A percentile compares a stretch with the other conserved stretches of the same genome.
phyloP scores from a whole-genome alignment of 2,797 vertebrate genomes.

The Gorsachius magnificus region DNA sequence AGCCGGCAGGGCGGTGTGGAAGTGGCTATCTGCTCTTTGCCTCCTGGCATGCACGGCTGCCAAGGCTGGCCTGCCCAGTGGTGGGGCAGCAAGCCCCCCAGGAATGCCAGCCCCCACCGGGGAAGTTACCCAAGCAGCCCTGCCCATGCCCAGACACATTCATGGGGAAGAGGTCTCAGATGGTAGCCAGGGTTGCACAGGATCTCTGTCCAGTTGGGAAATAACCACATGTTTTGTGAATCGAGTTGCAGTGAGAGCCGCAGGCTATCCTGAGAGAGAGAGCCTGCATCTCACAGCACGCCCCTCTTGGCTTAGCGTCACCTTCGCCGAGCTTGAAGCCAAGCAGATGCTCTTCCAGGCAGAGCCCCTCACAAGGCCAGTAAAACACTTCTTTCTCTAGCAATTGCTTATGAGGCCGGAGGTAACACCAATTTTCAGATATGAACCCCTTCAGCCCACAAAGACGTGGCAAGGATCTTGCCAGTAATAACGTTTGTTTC shows the following conservation, averaged over 20 bases:
- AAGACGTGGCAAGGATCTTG: neutral
- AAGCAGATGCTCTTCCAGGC: neutral
- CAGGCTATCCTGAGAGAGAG: neutral
- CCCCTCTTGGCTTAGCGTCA: neutral
- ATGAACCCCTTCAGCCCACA: neutral
- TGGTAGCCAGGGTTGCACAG: neutral
- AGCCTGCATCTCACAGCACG: fast-evolving
- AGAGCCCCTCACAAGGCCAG: neutral
- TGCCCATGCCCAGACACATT: neutral
- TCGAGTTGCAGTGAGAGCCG: neutral
- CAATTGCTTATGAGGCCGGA: neutral
- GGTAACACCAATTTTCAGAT: neutral
- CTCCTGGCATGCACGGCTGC: neutral
- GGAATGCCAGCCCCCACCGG: neutral
- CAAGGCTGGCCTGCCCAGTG: neutral
- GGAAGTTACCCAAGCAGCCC: neutral
- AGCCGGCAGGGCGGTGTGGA: fast-evolving
- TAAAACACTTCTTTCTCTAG: neutral
- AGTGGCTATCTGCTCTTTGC: neutral
- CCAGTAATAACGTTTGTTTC: neutral
- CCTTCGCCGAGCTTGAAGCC: neutral
- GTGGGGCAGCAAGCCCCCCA: neutral
- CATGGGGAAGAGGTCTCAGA: neutral
- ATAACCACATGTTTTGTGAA: neutral
- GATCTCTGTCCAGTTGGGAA: neutral